Percentiles rank a stretch among this genome's conserved stretches.
These are phyloP conservation scores for Tetramorium simillimum DNA, from an alignment of 1,140 invertebrate genomes.

Conservation along the genomic window DNA sequence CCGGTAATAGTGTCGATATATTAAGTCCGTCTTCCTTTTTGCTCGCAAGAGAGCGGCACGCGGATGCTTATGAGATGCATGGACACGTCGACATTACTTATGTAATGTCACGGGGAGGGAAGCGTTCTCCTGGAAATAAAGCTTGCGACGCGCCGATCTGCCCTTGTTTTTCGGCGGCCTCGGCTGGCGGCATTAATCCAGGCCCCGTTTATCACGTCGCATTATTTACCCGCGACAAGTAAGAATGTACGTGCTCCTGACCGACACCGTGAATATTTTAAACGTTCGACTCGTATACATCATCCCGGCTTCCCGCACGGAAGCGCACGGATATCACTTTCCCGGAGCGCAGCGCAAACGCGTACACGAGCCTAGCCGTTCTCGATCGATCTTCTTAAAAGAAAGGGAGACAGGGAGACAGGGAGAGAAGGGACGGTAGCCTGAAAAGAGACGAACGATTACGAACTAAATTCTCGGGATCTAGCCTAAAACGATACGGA, in stretches of 20 bases:
- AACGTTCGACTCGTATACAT: constrained; percentile 33
- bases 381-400: constrained; percentile 16
- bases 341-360: neutral
- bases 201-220: constrained; percentile 31
- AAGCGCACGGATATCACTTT: constrained; percentile 1
- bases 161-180: constrained; percentile 24
- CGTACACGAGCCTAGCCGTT: neutral
- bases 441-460: neutral
- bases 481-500: constrained; percentile 44
- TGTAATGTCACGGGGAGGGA: neutral
- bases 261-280: constrained; percentile 50
- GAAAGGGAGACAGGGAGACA: neutral
- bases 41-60: constrained; percentile 33
- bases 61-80: constrained; percentile 59
- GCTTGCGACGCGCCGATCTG: constrained; percentile 15
- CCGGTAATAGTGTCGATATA: constrained; percentile 67
- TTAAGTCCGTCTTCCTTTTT: constrained; percentile 56
- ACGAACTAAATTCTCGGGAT: constrained; percentile 33
- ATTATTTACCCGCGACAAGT: constrained; percentile 55
- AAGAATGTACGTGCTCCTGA: constrained; percentile 39
- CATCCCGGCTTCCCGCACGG: constrained; percentile 14
- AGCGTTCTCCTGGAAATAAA: constrained; percentile 6
- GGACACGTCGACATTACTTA: constrained; percentile 65
- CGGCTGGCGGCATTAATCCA: constrained; percentile 22
- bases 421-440: too few species aligned